Percentiles rank a stretch among this genome's conserved stretches.
phyloP scores from a whole-genome alignment of 2,797 vertebrate species.

The Sebastes nivosus region DNA sequence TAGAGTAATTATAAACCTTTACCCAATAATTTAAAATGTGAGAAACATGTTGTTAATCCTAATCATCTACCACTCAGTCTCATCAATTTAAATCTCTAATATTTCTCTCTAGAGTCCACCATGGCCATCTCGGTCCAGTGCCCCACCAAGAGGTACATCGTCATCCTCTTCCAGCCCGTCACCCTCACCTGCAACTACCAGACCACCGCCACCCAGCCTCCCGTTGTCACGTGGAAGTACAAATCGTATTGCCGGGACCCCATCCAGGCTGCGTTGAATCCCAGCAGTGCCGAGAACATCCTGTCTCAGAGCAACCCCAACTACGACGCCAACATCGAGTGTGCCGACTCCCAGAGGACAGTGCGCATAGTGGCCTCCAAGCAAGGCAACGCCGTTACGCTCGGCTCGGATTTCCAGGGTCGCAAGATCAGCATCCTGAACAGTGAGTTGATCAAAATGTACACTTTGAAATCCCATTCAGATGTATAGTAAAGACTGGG shows the following conservation, averaged over 20 bases:
- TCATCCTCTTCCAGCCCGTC: slow-evolving; percentile 91
- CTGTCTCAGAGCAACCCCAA: slow-evolving; percentile 86
- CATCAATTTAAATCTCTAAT: not conserved
- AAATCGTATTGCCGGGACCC: slow-evolving; percentile 91
- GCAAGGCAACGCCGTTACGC: slow-evolving; percentile 78
- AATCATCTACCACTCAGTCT: not conserved
- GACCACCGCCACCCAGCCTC: slow-evolving; percentile 50
- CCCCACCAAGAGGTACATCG: slow-evolving; percentile 82
- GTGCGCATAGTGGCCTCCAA: slow-evolving; percentile 89
- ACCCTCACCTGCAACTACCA: slow-evolving; percentile 86
- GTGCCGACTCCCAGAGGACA: slow-evolving; percentile 84
- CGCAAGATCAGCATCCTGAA: slow-evolving; percentile 87
- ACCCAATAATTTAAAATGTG: not conserved
- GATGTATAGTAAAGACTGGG: not conserved
- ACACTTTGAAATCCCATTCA: not conserved
- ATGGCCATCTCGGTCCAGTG: slow-evolving; percentile 82
- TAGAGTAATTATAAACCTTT: not conserved
- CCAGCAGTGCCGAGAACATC: slow-evolving; percentile 81
- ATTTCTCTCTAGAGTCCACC: slow-evolving; percentile 70
- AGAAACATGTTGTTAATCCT: not conserved
- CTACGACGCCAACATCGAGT: slow-evolving; percentile 90
- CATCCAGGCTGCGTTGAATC: slow-evolving; percentile 86
- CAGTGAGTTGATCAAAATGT: slow-evolving; percentile 60
- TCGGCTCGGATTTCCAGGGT: slow-evolving; percentile 84
- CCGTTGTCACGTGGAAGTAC: slow-evolving; percentile 88